These are phyloP conservation scores for Habropoda laboriosa DNA, from an alignment of 1,140 invertebrate species.

Conservation along the genomic window DNA sequence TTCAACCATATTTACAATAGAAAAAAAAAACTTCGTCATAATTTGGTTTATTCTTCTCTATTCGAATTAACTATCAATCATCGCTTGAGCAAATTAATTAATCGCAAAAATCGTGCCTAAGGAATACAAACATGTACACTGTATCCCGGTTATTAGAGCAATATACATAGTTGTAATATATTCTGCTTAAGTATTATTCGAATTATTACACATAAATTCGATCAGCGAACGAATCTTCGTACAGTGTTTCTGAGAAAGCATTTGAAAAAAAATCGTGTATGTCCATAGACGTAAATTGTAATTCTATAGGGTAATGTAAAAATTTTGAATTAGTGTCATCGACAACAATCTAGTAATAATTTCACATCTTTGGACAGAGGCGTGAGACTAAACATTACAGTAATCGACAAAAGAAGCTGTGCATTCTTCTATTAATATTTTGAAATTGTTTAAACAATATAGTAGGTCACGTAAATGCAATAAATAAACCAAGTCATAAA, in stretches of 20 bases:
- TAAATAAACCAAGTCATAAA: background rate
- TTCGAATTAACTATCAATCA: background rate
- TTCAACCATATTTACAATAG: background rate
- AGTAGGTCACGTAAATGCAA: background rate
- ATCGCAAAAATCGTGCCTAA: constrained; percentile 57
- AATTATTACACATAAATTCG: constrained; percentile 19
- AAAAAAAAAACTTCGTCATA: background rate
- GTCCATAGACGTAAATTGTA: background rate
- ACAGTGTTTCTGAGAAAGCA: background rate
- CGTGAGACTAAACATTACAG: background rate
- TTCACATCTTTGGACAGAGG: background rate
- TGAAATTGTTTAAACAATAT: background rate
- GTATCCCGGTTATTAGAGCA: constrained; percentile 51
- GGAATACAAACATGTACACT: constrained; percentile 26
- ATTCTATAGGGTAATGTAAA: background rate
- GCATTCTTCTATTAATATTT: background rate
- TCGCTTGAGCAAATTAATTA: constrained; percentile 36
- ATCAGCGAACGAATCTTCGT: background rate
- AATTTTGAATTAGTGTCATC: background rate
- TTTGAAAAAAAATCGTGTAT: background rate
- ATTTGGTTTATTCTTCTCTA: background rate
- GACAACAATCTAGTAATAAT: constrained; percentile 7
- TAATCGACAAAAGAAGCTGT: background rate
- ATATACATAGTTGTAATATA: constrained; percentile 56
- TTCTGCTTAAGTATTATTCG: constrained; percentile 44